Base-by-base conservation (phyloP, 2,888 invertebrate species). In the Azorinus chamasolen region DNA sequence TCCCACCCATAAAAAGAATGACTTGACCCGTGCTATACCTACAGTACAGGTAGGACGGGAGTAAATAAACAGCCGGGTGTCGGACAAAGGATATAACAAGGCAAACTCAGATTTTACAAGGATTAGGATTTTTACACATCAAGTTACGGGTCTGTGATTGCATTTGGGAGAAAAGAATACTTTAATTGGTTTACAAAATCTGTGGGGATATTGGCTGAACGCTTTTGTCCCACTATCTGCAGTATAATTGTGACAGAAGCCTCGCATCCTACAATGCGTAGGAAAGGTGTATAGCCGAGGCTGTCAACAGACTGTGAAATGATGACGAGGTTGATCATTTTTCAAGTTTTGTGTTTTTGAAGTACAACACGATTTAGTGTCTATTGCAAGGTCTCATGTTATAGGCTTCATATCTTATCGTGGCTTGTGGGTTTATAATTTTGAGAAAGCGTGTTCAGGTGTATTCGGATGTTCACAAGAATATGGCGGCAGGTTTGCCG, bases 201-300 rank as follows among this genome's bases (percentile, higher is more conserved):
- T 24, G n/a, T 37, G 14, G 16, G 20, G 54, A 37, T 55, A 46
- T 55, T 37, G 37, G 48, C 48, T 37, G 54, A 37, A 54, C 46
- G 24, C 53, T 25, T 53, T 22, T 46, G 48, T 65, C 46, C 37
- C 22, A 55, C 32, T 32, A 32, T 32, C 32, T 46, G 46, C 46
- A 55, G 55, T 25, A 25, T 70, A 63, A 45, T 54, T 70, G 62
- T 63, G 57, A 57, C 63, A 57, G 57, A 41, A 51, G 62, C 51
- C 55, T 63, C 57, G 63, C 70, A 70, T 70, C 70, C 46, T n/a
- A 57, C 50, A 70, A 51, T 50, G 50, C 24, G 46, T 50, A 70
- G 62, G 57, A 70, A 55, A 63, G 70, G 62, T 27, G 32, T 70
- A 55, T 39, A 32, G 55, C 41, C 10, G 32, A 32, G 57, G 51